Evolutionary conservation across 2,888 invertebrate species (phyloP), one percentile per base, ranked within the genome.

Genomic region (Apamea crenata): DNA sequence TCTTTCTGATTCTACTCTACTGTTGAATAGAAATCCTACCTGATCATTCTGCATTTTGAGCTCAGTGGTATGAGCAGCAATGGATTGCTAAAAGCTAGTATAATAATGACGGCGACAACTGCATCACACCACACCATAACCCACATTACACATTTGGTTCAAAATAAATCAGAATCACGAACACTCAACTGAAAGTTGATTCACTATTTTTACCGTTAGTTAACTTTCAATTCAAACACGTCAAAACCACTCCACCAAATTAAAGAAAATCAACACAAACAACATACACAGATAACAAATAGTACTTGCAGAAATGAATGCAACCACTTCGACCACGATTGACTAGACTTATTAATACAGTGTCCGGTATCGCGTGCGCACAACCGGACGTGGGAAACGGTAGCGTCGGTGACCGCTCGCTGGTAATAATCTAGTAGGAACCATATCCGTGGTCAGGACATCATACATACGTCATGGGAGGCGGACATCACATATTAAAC

Each of bases 391-490:
- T 69, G 65, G 47, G 50, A 65, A 84, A 84, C 76, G 70, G 53
- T 84, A 77, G 77, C 85, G 63, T 74, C 65, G 40, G 56, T 69
- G 74, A 84, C 80, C 85, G 74, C 84, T 63, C 66, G 63, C 50
- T 77, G 74, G 74, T 87, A 87, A 85, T 85, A 85, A 84, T 85
- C 85, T 87, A 85, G 81, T 65, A 84, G 85, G 77, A 80, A 63
- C 72, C 65, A 77, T 80, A 80, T 77, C 88, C 88, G 85, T 85
- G 85, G 88, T 85, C 81, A 50, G 77, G 67, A 74, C 85, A 44
- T 73, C 77, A 87, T 84, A 84, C 79, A 85, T 87, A 70, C 63
- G 74, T 70, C 65, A 84, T 73, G 47, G 78, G 65, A 66, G 63
- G 44, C 14, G 14, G 25, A 16, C 70, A 83, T 83, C 86, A 25